These are phyloP conservation scores for Arnoldichthys spilopterus DNA, from an alignment of 2,797 vertebrate genomes.

Conservation along the genomic window DNA sequence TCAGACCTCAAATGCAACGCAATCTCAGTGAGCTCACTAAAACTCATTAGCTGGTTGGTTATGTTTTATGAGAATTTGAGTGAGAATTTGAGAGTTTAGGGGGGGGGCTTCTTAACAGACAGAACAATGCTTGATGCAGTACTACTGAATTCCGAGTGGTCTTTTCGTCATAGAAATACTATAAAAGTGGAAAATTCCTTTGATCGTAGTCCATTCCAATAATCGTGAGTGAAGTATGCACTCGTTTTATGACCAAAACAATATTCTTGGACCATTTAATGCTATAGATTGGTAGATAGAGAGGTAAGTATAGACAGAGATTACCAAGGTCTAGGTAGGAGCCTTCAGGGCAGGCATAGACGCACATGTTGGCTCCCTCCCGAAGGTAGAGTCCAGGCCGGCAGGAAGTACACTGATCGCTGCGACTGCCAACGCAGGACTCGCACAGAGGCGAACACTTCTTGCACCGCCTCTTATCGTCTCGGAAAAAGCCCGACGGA, in stretches of 20 bases:
- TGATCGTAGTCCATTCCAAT: not conserved
- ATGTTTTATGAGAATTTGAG: not conserved
- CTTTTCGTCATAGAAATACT: not conserved
- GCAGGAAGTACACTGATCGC: slow-evolving; percentile 93
- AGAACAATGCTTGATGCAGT: not conserved
- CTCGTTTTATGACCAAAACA: no score
- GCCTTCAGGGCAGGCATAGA: slow-evolving; percentile 86
- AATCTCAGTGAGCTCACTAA: not conserved
- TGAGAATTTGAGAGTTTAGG: not conserved
- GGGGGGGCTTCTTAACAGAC: not conserved
- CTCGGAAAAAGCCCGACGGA: slow-evolving; percentile 93
- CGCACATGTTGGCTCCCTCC: slow-evolving; percentile 89
- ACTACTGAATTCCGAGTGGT: not conserved
- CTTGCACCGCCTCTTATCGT: slow-evolving; percentile 95
- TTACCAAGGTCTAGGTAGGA: slow-evolving; percentile 84
- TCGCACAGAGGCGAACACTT: slow-evolving; percentile 94
- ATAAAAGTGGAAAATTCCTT: not conserved
- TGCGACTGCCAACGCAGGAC: slow-evolving; percentile 91
- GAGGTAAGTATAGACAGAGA: no score
- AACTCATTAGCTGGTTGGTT: not conserved
- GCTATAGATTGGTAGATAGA: no score
- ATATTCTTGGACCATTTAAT: no score
- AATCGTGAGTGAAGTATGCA: not conserved
- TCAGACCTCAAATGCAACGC: not conserved
- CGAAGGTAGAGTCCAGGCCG: slow-evolving; percentile 90